Conservation (phyloP, 1,140 invertebrate genomes). For the Uloborus diversus region DNA sequence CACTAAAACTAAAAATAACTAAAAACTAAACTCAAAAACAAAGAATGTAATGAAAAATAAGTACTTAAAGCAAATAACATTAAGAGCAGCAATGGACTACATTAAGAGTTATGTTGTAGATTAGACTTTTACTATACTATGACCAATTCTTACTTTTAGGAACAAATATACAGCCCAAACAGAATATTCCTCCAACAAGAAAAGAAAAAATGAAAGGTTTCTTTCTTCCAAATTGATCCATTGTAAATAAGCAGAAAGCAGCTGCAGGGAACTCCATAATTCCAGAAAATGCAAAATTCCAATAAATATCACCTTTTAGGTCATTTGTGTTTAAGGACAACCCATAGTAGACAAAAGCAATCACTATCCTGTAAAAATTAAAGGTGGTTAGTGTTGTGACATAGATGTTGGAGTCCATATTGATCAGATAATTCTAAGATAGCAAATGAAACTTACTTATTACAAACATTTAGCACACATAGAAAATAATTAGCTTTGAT, state of each 20-base stretch:
- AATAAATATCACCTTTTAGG: constrained; percentile 76
- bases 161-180: constrained; percentile 7
- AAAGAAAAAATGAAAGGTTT: not conserved
- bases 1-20: too few species aligned
- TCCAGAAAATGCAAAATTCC: constrained; percentile 80
- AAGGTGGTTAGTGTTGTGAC: too few species aligned
- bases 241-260: constrained; percentile 23
- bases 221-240: constrained; percentile 8
- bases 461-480: too few species aligned
- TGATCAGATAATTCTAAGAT: too few species aligned
- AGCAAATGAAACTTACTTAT: too few species aligned
- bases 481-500: too few species aligned
- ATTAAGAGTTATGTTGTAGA: not conserved
- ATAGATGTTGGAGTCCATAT: too few species aligned
- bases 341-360: constrained; percentile 81
- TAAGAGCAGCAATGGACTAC: not conserved
- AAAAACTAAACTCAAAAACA: too few species aligned
- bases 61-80: not conserved
- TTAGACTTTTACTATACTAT: not conserved
- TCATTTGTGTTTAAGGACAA: constrained; percentile 80
- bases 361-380: constrained; percentile 74
- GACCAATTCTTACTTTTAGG: constrained; percentile 14
- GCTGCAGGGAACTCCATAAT: constrained; percentile 81
- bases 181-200: not conserved
- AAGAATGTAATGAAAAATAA: not conserved